Evolutionary conservation across 2,797 vertebrate genomes (phyloP), one percentile per base, ranked within the genome.

Genomic region (Eulemur mongoz): DNA sequence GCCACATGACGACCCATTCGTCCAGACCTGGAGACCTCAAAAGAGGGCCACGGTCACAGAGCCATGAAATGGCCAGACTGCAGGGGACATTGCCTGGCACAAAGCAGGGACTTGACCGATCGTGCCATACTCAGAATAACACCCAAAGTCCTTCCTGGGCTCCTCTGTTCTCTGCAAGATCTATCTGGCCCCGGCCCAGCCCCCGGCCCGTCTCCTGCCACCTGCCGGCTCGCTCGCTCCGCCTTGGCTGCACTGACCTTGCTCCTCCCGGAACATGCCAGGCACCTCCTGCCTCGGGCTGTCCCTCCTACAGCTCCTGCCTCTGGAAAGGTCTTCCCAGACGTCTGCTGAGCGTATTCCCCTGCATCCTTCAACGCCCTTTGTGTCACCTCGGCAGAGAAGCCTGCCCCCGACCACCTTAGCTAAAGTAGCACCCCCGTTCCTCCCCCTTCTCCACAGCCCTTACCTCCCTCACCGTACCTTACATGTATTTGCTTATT

Each of bases 381-480:
- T 8, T 15, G 1, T 5, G 4, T 45, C 67, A 50, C 35, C 4
- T 63, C 20, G 0, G 78, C 20, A 27, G 22, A 27, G 78, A 45
- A 32, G 30, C 5, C 67, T 52, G 40, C 25, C 32, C 89, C 9
- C 4, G 50, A 57, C 1, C 30, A 14, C 17, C 63, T n/a, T 5
- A n/a, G 57, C 1, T 3, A 13, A 69, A n/a, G 2, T 1, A 3
- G 18, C 48, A 17, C 4, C 20, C 5, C 18, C 0, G 1, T 10
- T 17, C 8, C 1, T 25, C 30, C 15, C 15, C 23, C 9, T 40
- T 23, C 61, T 10, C 48, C 54, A 4, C 2, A 7, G 50, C 6
- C 0, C 6, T 18, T 22, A 4, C 1, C 4, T 4, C n/a, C 50
- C 27, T 23, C 10, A 8, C 4, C 1, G 13, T 1, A 0, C n/a